phyloP scores from a whole-genome alignment of 2,113 vertebrate species.

The Scalopus aquaticus region DNA sequence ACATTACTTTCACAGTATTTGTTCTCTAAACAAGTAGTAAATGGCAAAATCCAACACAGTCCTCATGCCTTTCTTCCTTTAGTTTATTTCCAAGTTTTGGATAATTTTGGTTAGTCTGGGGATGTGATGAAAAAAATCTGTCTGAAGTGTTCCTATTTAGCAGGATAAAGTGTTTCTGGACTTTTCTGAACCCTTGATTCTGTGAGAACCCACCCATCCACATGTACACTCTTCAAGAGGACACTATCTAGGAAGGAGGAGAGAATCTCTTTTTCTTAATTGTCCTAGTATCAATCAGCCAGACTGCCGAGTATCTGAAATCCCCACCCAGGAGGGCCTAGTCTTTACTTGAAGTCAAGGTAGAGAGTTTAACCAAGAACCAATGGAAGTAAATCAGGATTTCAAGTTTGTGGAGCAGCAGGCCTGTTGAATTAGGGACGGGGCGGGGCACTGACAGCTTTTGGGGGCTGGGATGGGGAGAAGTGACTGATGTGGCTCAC shows the following conservation, averaged over 20 bases:
- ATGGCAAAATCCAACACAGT: neutral
- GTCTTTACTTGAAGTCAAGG: neutral
- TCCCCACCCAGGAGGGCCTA: neutral
- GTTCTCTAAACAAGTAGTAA: neutral
- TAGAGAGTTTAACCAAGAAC: neutral
- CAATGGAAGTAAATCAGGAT: neutral
- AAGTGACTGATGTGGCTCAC: neutral
- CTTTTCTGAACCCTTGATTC: neutral
- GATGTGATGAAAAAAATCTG: neutral
- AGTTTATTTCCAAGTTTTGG: constrained; percentile 26
- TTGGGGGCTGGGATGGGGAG: no score
- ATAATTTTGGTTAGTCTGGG: neutral
- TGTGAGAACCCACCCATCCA: neutral
- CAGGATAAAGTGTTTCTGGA: neutral
- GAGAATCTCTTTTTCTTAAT: neutral
- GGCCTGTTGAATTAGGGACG: neutral
- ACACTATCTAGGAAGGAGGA: neutral
- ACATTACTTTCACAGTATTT: neutral
- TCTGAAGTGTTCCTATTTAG: neutral
- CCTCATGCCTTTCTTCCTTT: neutral
- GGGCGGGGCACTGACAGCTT: neutral
- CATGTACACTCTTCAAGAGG: neutral
- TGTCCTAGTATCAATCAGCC: neutral
- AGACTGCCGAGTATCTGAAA: neutral
- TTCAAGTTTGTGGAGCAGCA: neutral